These are phyloP conservation scores for Bugulina stolonifera DNA, from an alignment of 2,888 invertebrate genomes.

Conservation along the genomic window DNA sequence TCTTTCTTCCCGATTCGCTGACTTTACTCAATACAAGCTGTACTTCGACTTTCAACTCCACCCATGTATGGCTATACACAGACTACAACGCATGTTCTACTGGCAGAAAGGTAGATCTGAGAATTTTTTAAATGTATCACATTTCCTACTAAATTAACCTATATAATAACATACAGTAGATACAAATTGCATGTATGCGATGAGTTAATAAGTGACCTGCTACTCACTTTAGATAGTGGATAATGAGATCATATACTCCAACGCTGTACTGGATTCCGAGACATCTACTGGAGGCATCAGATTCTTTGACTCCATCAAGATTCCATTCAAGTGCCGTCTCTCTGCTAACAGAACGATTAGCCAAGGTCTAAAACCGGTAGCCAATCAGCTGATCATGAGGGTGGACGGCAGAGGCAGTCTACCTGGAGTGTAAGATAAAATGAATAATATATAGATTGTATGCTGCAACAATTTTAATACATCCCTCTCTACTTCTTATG, in stretches of 20 bases:
- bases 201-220: too few species aligned
- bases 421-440: neutral
- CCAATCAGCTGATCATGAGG: neutral
- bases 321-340: neutral
- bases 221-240: too few species aligned
- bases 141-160: too few species aligned
- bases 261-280: slow-evolving; percentile 14
- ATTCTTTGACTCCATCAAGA: slow-evolving; percentile 19
- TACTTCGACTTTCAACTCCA: slow-evolving; percentile 12
- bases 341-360: neutral
- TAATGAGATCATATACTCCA: neutral
- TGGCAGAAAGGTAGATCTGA: neutral
- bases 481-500: too few species aligned
- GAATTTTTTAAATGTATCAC: too few species aligned
- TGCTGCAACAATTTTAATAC: too few species aligned
- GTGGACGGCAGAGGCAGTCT: neutral
- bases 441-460: neutral
- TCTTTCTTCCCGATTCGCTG: slow-evolving; percentile 7
- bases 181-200: too few species aligned
- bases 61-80: slow-evolving; percentile 22
- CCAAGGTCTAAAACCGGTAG: neutral
- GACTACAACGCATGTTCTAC: slow-evolving; percentile 11
- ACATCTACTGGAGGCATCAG: neutral
- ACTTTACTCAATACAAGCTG: slow-evolving; percentile 21
- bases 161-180: too few species aligned